These are phyloP conservation scores for Drosophila navojoa DNA, from an alignment of 1,140 invertebrate species.

Conservation along the genomic window DNA sequence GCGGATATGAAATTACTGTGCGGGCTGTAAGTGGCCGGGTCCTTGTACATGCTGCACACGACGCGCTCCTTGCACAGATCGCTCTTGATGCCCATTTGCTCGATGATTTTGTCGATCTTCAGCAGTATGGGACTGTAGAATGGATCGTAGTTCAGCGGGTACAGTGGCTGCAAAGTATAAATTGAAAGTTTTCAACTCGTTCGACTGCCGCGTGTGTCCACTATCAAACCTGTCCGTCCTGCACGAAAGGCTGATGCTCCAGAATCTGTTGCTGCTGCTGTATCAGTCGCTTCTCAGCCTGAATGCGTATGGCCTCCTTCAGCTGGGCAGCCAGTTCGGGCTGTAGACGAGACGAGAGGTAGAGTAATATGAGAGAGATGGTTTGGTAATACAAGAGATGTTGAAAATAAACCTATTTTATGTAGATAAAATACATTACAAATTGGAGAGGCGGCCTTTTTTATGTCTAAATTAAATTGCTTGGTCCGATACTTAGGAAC, in stretches of 20 bases:
- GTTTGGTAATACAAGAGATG: no score
- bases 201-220: slow-evolving; percentile 6
- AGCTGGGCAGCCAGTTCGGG: slow-evolving; percentile 75
- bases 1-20: slow-evolving; percentile 93
- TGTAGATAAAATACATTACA: no score
- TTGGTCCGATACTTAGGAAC: no score
- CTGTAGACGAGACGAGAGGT: slow-evolving; percentile 25
- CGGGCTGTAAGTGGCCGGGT: slow-evolving; percentile 89
- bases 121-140: slow-evolving; percentile 92
- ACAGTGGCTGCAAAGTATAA: slow-evolving; percentile 63
- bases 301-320: slow-evolving; percentile 84
- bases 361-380: not conserved
- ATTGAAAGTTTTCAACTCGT: slow-evolving; percentile 7
- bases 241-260: slow-evolving; percentile 81
- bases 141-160: slow-evolving; percentile 85
- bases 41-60: slow-evolving; percentile 92
- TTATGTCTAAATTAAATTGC: no score
- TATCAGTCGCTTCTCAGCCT: slow-evolving; percentile 78
- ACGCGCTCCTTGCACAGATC: slow-evolving; percentile 90
- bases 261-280: slow-evolving; percentile 83
- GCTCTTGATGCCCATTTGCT: slow-evolving; percentile 87
- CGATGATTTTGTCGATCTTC: slow-evolving; percentile 90
- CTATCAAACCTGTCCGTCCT: slow-evolving; percentile 79
- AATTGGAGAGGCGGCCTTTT: no score
- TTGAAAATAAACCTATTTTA: no score